Conservation (phyloP, 2,888 invertebrate genomes). For the Callyntrura sp. region DNA sequence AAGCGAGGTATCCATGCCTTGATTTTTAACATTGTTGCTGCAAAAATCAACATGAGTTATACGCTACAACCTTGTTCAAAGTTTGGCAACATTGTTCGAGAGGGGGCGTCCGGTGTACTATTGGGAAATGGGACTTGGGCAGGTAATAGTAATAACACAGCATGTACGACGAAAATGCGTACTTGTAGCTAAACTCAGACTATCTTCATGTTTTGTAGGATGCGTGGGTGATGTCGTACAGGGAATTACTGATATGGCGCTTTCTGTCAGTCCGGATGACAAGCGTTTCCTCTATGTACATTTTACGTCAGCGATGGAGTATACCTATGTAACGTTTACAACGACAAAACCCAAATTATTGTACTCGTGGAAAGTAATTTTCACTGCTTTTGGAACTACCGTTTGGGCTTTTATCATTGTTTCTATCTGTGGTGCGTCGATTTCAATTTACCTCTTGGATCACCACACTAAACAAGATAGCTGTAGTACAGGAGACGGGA, state of each 20-base stretch:
- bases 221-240: background rate
- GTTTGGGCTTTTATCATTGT: too few species aligned
- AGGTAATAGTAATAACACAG: too few species aligned
- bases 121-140: background rate
- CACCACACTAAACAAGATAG: too few species aligned
- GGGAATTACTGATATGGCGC: background rate
- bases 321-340: background rate
- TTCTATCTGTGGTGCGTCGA: too few species aligned
- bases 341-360: background rate
- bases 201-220: too few species aligned
- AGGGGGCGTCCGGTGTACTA: background rate
- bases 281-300: background rate
- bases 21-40: background rate
- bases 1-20: constrained; percentile 16
- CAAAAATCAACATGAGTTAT: background rate
- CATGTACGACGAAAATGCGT: too few species aligned
- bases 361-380: background rate
- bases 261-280: background rate
- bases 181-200: too few species aligned
- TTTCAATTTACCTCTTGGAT: too few species aligned
- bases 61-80: background rate
- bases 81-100: background rate
- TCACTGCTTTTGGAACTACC: background rate
- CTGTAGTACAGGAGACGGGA: background rate
- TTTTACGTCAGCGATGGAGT: background rate